phyloP scores from a whole-genome alignment of 2,888 invertebrate genomes.

The Heliconius erato region DNA sequence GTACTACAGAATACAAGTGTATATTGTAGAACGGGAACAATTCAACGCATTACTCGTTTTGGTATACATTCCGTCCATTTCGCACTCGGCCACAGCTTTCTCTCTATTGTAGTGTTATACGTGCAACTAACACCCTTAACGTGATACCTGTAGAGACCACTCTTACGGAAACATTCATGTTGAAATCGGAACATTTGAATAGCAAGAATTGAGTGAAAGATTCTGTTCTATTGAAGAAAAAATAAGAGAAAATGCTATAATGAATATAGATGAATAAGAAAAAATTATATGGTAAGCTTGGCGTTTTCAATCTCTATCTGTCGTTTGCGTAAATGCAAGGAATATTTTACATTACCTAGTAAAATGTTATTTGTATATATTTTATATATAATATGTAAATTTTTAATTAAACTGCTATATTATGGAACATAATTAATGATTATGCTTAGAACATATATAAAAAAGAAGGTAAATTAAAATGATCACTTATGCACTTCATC shows the following conservation, averaged over 20 bases:
- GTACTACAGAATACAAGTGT: not conserved
- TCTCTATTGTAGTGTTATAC: slow-evolving; percentile 43
- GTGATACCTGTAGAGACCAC: slow-evolving; percentile 31
- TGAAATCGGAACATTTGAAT: slow-evolving; percentile 44
- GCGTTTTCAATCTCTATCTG: not conserved
- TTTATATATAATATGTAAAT: too few species aligned
- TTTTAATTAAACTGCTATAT: too few species aligned
- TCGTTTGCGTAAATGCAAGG: not conserved
- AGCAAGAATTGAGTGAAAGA: slow-evolving; percentile 44
- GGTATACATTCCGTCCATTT: slow-evolving; percentile 47
- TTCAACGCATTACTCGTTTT: slow-evolving; percentile 48
- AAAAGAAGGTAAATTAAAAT: too few species aligned
- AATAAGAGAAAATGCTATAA: slow-evolving; percentile 29
- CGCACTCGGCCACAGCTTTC: slow-evolving; percentile 45
- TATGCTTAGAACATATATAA: too few species aligned
- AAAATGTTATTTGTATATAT: not conserved
- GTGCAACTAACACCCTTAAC: slow-evolving; percentile 40
- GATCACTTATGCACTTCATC: too few species aligned
- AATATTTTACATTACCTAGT: not conserved
- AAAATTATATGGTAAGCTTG: not conserved
- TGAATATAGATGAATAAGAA: slow-evolving; percentile 15
- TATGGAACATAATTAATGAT: too few species aligned
- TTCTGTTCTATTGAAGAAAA: slow-evolving; percentile 26
- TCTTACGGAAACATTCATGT: slow-evolving; percentile 27
- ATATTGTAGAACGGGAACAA: slow-evolving; percentile 44